Evolutionary conservation across 2,113 vertebrate genomes (phyloP).

Genomic region (Amia ocellicauda): DNA sequence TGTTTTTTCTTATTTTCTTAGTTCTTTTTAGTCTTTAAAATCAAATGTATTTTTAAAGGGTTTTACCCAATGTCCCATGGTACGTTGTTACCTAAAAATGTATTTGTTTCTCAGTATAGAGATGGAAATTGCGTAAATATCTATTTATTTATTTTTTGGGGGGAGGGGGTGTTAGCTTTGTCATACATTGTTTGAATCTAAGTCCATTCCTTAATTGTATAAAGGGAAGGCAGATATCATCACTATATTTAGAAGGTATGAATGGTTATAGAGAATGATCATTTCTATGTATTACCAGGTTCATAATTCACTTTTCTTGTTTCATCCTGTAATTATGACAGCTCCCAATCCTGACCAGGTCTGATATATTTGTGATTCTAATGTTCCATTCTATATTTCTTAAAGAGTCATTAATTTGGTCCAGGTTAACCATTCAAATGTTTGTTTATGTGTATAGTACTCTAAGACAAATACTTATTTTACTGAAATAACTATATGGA

Average conservation of each 20-base stretch:
- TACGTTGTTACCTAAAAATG: slow-evolving; percentile 14
- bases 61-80: neutral
- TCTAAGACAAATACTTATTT: too few relatives aligned
- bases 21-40: slow-evolving; percentile 6
- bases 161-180: neutral
- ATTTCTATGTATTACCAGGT: too few relatives aligned
- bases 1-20: slow-evolving; percentile 28
- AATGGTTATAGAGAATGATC: too few relatives aligned
- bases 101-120: neutral
- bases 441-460: slow-evolving; percentile 5
- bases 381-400: slow-evolving; percentile 23
- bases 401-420: slow-evolving; percentile 11
- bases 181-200: too few relatives aligned
- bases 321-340: too few relatives aligned
- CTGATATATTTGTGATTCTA: slow-evolving; percentile 33
- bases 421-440: slow-evolving; percentile 1
- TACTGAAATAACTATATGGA: slow-evolving; percentile 14
- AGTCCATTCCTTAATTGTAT: too few relatives aligned
- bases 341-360: too few relatives aligned
- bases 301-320: too few relatives aligned
- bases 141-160: slow-evolving; percentile 13
- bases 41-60: slow-evolving; percentile 10
- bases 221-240: too few relatives aligned
- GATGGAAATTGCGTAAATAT: neutral
- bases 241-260: too few relatives aligned